Evolutionary conservation across 2,888 invertebrate genomes (phyloP).

Genomic region (Drosophila quinaria): DNA sequence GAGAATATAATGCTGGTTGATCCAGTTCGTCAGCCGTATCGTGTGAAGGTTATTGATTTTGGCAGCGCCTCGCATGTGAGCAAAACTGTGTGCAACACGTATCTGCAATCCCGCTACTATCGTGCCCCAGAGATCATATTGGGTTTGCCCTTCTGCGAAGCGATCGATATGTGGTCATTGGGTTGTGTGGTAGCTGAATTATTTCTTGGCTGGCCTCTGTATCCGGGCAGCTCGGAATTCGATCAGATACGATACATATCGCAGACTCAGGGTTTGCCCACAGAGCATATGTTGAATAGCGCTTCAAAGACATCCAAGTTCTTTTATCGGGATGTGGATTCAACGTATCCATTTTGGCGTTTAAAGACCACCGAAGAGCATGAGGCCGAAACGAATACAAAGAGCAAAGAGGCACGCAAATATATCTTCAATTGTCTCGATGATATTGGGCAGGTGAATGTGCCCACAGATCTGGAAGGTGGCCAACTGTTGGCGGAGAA

Average conservation of each 20-base stretch:
- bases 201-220: constrained; percentile 99
- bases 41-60: constrained; percentile 99
- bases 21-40: constrained; percentile 98
- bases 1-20: constrained; percentile 99
- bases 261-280: constrained; percentile 98
- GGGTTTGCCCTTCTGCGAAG: constrained; percentile 99
- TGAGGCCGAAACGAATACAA: constrained; percentile 98
- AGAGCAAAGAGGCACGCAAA: constrained; percentile 99
- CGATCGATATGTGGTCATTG: constrained; percentile 99
- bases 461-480: constrained; percentile 98
- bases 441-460: constrained; percentile 98
- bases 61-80: constrained; percentile 99
- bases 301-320: constrained; percentile 99
- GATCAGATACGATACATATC: constrained; percentile 98
- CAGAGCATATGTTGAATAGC: constrained; percentile 98
- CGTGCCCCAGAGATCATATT: constrained; percentile 98
- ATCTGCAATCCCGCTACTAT: constrained; percentile 99
- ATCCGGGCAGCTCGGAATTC: constrained; percentile 99
- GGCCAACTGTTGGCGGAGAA: constrained; percentile 98
- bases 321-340: constrained; percentile 98
- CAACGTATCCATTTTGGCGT: constrained; percentile 94
- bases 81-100: constrained; percentile 99
- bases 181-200: constrained; percentile 99
- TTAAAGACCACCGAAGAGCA: constrained; percentile 99
- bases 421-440: constrained; percentile 99